Evolutionary conservation across 1,140 invertebrate species (phyloP).

Genomic region (Bilobella aurantiaca): DNA sequence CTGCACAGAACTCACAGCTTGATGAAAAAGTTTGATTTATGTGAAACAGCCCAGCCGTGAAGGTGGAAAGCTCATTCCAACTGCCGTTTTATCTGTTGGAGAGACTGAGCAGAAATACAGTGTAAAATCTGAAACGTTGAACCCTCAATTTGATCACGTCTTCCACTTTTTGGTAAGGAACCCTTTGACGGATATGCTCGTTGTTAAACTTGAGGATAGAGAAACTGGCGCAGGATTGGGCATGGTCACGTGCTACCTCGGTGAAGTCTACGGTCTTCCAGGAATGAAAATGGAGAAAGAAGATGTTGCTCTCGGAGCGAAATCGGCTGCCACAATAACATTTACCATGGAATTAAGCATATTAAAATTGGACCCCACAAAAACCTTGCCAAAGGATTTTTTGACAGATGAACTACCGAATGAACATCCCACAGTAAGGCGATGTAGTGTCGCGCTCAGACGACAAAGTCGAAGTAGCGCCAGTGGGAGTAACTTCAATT

Average conservation of each 20-base stretch:
- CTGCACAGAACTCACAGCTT: no score
- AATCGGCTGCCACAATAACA: no score
- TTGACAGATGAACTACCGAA: no score
- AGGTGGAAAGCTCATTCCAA: constrained; percentile 64
- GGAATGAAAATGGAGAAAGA: constrained; percentile 67
- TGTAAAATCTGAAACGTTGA: constrained; percentile 51
- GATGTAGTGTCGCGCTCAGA: no score
- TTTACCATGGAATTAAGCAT: no score
- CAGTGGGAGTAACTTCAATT: no score
- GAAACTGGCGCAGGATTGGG: constrained; percentile 66
- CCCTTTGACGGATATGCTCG: constrained; percentile 70
- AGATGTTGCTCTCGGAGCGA: no score
- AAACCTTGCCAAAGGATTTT: no score
- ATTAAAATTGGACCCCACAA: no score
- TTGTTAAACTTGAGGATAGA: constrained; percentile 61
- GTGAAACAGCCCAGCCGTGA: constrained; percentile 25
- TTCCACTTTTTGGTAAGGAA: constrained; percentile 83
- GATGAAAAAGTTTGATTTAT: no score
- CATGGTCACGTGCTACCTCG: constrained; percentile 57
- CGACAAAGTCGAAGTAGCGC: no score
- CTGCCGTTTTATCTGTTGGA: constrained; percentile 37
- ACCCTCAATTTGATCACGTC: constrained; percentile 55
- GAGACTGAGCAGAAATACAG: constrained; percentile 44
- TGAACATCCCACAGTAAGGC: no score
- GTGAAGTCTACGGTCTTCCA: constrained; percentile 40